phyloP scores from a whole-genome alignment of 2,113 vertebrate species.

The Motacilla tschutschensis region DNA sequence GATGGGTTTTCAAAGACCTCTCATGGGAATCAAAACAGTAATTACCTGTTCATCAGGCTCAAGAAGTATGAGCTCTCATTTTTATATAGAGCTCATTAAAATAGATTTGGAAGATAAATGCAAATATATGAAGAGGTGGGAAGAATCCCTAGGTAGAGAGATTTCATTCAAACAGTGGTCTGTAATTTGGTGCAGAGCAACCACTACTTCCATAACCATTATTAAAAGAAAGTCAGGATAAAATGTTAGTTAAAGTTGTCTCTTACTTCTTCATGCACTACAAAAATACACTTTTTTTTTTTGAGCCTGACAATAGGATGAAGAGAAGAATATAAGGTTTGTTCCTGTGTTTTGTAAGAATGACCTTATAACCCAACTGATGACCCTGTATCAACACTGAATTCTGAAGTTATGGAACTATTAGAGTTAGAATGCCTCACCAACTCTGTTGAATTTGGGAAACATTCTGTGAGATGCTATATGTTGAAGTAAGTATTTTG shows the following conservation, averaged over 20 bases:
- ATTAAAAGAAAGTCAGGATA: conserved; percentile 8
- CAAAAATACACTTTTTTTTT: background rate
- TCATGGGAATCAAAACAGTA: conserved; percentile 69
- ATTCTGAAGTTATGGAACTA: background rate
- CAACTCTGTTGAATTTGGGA: background rate
- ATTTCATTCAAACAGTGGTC: conserved; percentile 57
- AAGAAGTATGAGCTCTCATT: conserved; percentile 66
- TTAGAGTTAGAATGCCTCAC: background rate
- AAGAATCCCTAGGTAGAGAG: conserved; percentile 67
- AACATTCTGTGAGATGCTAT: background rate
- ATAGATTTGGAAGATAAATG: conserved; percentile 72
- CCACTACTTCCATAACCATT: conserved; percentile 6
- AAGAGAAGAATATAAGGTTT: background rate
- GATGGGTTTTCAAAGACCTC: conserved; percentile 62
- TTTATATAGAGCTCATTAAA: conserved; percentile 72
- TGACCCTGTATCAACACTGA: background rate
- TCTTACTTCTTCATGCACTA: background rate
- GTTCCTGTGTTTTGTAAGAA: background rate
- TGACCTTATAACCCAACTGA: background rate
- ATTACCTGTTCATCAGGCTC: conserved; percentile 65
- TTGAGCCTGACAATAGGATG: background rate
- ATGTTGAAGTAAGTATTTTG: background rate
- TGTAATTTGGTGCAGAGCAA: conserved; percentile 48
- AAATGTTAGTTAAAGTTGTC: conserved; percentile 23
- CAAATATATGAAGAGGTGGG: conserved; percentile 67